Base-by-base conservation (phyloP, 2,888 invertebrate species). In the Pyrochroa serraticornis region DNA sequence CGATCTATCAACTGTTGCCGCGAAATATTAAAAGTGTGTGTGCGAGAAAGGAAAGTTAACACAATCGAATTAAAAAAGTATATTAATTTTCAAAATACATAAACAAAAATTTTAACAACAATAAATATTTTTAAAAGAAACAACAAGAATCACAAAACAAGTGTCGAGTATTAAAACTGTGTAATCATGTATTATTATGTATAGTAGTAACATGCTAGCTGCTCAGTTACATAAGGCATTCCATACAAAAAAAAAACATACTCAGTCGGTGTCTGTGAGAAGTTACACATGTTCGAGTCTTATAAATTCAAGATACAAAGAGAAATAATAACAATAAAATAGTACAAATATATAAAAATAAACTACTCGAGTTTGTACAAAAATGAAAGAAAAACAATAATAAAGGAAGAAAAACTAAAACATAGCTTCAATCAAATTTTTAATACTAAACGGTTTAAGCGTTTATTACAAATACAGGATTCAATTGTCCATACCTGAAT, bases 401-500 rank as follows among this genome's bases (percentile, higher is more conserved):
- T 39, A 39, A 49, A 39, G 38, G 54, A 41, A 55, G 13, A 45
- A 46, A 48, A 62, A 51, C 48, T 48, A 47, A 52, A 32, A 22
- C 9, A 46, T 42, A 39, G 55, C 47, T 43, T 12, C 45, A 50
- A 35, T 35, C 22, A 22, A n/a, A 46, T 46, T 44, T 50, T 49
- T 62, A 64, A 65, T 65, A 65, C 65, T 65, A 65, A 47, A 59
- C 32, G 58, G 65, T 58, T 57, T 58, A 63, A 63, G 63, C 60
- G 44, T 56, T 58, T 42, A 57, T 50, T 58, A 45, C 52, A 58
- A 56, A 60, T 56, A 53, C 51, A 60, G 30, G 48, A 43, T 62
- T 62, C 67, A 72, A 62, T 71, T 69, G 64, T 76, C 75, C 84
- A 82, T 82, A 91, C 91, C 93, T 83, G 94, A 92, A 81, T 97